Percentiles rank a stretch among this genome's conserved stretches.
phyloP scores from a whole-genome alignment of 1,140 invertebrate species.

The Centruroides sculpturatus region DNA sequence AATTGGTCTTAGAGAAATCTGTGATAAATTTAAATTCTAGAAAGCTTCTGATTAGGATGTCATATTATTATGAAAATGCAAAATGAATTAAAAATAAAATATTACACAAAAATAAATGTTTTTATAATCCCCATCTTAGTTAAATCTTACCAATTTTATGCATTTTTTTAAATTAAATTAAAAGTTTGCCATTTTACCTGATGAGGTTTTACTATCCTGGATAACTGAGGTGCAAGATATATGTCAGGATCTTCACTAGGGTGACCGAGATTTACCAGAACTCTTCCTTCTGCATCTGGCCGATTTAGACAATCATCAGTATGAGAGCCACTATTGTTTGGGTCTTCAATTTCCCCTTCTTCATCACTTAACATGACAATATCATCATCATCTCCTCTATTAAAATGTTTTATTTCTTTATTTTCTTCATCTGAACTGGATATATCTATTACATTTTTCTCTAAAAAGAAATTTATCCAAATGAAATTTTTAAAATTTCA shows the following conservation, averaged over 20 bases:
- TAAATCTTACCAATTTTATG: neutral
- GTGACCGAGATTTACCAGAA: constrained; percentile 92
- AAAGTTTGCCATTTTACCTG: constrained; percentile 35
- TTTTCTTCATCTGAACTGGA: constrained; percentile 28
- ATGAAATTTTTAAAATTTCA: too few species aligned
- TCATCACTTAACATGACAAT: constrained; percentile 36
- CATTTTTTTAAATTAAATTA: neutral
- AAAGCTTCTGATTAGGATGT: too few species aligned
- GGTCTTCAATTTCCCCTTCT: constrained; percentile 48
- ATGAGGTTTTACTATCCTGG: constrained; percentile 87
- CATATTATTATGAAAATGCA: too few species aligned
- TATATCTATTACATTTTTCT: constrained; percentile 24
- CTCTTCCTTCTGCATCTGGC: constrained; percentile 78
- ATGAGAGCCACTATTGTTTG: constrained; percentile 31
- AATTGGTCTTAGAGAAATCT: too few species aligned
- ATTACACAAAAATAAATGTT: too few species aligned
- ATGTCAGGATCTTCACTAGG: constrained; percentile 82
- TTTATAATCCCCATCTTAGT: too few species aligned
- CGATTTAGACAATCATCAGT: constrained; percentile 59
- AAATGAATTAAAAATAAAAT: too few species aligned
- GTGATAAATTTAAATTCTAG: too few species aligned
- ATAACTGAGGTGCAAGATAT: constrained; percentile 83
- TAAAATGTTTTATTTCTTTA: neutral
- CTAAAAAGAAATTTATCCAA: neutral
- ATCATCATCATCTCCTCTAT: constrained; percentile 13